A percentile compares a stretch with the other conserved stretches of the same genome.
Conservation (phyloP, 2,113 vertebrate genomes). For the Ailurus styani region DNA sequence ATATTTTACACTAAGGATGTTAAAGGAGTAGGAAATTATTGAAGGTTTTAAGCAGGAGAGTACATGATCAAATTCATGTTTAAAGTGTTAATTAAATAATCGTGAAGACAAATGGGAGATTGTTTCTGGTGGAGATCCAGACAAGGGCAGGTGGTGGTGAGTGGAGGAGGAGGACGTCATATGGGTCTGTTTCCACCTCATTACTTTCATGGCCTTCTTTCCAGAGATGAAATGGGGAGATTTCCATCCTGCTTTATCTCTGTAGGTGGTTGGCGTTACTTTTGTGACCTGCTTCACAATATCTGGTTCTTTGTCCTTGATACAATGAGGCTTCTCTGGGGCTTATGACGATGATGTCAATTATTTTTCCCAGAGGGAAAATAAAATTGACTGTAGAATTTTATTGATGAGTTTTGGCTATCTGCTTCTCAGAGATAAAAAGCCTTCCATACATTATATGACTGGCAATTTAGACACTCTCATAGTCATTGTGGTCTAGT, state of each 20-base stretch:
- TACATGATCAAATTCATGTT: neutral
- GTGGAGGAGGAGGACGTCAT: neutral
- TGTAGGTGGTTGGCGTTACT: neutral
- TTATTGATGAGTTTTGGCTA: conserved; percentile 42
- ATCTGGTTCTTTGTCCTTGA: conserved; percentile 27
- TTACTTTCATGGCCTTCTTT: conserved; percentile 30
- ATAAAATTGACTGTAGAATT: conserved; percentile 24
- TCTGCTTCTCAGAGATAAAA: conserved; percentile 56
- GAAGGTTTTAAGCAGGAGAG: neutral
- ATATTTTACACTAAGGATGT: neutral
- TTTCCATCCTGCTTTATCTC: neutral
- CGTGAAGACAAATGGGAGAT: neutral
- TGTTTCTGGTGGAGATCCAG: neutral
- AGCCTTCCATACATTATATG: neutral
- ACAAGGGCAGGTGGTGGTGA: neutral
- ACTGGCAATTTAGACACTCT: neutral
- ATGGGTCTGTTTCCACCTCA: conserved; percentile 21
- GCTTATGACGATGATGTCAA: neutral
- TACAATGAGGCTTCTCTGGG: neutral
- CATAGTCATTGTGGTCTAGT: neutral
- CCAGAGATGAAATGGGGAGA: neutral
- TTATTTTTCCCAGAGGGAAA: conserved; percentile 1
- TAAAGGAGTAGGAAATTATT: neutral
- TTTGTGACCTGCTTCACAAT: neutral
- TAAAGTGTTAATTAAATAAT: neutral